Base-by-base conservation (phyloP, 2,113 vertebrate species). In the Engystomops pustulosus region DNA sequence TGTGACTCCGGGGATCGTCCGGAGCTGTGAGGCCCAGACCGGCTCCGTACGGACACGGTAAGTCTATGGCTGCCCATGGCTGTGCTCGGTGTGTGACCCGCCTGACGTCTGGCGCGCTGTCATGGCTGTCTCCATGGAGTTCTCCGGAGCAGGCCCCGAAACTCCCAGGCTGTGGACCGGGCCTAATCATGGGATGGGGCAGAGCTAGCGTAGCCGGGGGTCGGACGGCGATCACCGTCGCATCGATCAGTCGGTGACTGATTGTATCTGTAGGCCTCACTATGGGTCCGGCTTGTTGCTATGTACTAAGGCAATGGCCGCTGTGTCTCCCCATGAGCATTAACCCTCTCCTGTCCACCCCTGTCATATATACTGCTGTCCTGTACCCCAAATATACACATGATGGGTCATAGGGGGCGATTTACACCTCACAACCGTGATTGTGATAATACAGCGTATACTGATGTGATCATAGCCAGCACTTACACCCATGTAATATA, bases 21-120 rank as follows among this genome's bases (percentile, higher is more conserved):
- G 74, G 72, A 78, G 82, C 82, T 53, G 83, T 32, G 75, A 68
- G 83, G 83, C 83, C 74, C 74, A 85, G 62, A 70, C 62, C 83
- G 47, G 75, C 17, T 55, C 58, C 44, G 60, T 65, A 30, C 44
- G 72, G 82, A 77, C 45, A 84, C 62, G 75, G 83, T 85, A 85
- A 85, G 83, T 0, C 2, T 3, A 3, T 6, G 4, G 12, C 2
- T 5, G 12, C 2, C 38, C 5, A 3, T n/a, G n/a, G 20, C 18
- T 49, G 15, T 14, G 30, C 12, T 3, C 25, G 6, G 44, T n/a
- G 2, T 15, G 3, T 7, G 32, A 3, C 20, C n/a, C 4, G 25
- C 17, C 44, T 1, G 0, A 11, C 6, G 14, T 1, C 14, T 17
- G 1, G 3, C 10, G 15, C 18, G n/a, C 27, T 27, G 60, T 45